These are phyloP conservation scores for Apodemus speciosus DNA, from an alignment of 2,113 vertebrate genomes.

Conservation along the genomic window DNA sequence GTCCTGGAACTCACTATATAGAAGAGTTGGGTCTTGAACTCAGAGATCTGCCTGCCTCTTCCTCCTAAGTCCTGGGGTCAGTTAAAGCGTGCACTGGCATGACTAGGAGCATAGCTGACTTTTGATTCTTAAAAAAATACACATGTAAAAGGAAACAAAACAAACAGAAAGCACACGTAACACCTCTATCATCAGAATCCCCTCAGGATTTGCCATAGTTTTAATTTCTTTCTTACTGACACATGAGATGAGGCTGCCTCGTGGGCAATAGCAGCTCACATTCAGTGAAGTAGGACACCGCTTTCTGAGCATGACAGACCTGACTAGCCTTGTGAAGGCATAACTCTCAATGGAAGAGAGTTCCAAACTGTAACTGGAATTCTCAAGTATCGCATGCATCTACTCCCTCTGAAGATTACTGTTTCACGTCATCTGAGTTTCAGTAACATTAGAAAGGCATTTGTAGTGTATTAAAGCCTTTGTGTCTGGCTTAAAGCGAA, in stretches of 20 bases:
- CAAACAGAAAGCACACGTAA: background rate
- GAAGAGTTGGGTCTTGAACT: background rate
- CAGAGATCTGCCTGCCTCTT: background rate
- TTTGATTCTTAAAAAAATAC: slow-evolving; percentile 48
- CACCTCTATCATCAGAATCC: slow-evolving; percentile 13
- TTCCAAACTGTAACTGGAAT: slow-evolving; percentile 36
- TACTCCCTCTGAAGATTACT: background rate
- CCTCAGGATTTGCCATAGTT: background rate
- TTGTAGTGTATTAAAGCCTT: background rate
- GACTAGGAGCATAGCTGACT: background rate
- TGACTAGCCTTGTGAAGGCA: slow-evolving; percentile 21
- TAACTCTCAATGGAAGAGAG: background rate
- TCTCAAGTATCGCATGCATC: background rate
- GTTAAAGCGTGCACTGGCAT: background rate
- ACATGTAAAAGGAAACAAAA: background rate
- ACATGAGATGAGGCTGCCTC: slow-evolving; percentile 17
- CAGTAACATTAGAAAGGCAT: slow-evolving; percentile 27
- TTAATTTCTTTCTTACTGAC: background rate
- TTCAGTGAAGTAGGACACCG: background rate
- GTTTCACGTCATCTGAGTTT: slow-evolving; percentile 35
- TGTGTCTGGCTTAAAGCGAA: no score
- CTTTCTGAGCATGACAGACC: background rate
- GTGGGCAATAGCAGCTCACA: slow-evolving; percentile 4
- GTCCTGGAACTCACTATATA: background rate
- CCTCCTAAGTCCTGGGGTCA: background rate